A percentile compares a stretch with the other conserved stretches of the same genome.
Conservation (phyloP, 2,797 vertebrate species). For the Pteropus rufus region DNA sequence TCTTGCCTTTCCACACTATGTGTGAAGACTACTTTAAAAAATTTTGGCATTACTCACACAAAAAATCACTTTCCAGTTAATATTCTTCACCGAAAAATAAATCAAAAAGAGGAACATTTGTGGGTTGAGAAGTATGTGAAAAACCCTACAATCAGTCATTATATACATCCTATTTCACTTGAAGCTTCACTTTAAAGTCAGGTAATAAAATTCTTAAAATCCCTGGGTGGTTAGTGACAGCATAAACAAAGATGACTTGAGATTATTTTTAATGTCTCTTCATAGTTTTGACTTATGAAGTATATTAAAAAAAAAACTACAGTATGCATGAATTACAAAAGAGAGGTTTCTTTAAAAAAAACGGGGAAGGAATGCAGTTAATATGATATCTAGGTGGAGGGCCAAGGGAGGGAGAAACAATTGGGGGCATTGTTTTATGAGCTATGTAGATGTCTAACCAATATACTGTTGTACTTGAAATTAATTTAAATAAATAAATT, state of each 20-base stretch:
- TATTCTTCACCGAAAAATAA: background rate
- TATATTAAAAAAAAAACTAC: background rate
- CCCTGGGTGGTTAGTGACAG: background rate
- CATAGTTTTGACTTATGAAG: background rate
- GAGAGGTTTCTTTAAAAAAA: background rate
- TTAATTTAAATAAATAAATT: no score
- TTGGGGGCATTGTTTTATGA: no score
- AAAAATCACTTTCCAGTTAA: background rate
- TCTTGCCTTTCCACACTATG: background rate
- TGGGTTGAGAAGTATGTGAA: background rate
- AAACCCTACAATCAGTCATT: background rate
- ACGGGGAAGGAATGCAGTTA: no score
- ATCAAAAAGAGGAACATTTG: background rate
- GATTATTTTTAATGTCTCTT: background rate
- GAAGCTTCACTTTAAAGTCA: background rate
- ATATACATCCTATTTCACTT: background rate
- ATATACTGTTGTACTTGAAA: no score
- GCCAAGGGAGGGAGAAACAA: no score
- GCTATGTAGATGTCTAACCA: no score
- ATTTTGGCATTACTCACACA: background rate
- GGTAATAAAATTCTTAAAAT: background rate
- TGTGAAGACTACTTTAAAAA: background rate
- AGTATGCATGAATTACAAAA: background rate
- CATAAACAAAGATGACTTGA: background rate
- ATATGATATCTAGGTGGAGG: no score